Conservation (phyloP, 2,888 invertebrate species). For the Xylocampa areola region DNA sequence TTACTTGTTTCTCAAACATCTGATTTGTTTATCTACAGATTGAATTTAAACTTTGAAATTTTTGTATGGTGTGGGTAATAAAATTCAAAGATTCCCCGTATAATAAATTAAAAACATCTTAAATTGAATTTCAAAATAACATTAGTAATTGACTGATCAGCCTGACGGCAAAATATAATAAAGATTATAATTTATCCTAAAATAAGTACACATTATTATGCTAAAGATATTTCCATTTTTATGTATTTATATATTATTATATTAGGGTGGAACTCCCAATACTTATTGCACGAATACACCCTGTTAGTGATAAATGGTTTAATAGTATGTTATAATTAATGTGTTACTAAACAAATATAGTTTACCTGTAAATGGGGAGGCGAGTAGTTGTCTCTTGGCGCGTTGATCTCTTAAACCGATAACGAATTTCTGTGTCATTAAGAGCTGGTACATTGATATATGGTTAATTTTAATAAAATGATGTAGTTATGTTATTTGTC, state of each 20-base stretch:
- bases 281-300: constrained; percentile 26
- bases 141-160: no score
- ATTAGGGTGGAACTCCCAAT: background rate
- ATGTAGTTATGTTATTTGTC: background rate
- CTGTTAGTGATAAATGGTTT: constrained; percentile 51
- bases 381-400: constrained; percentile 54
- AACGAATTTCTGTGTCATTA: constrained; percentile 58
- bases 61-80: no score
- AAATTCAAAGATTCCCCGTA: no score
- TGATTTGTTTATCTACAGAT: no score
- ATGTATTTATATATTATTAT: background rate
- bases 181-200: no score
- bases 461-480: constrained; percentile 13
- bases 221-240: no score
- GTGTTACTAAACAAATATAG: constrained; percentile 47
- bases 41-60: no score
- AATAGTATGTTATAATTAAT: constrained; percentile 50
- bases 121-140: no score
- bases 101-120: no score
- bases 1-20: no score
- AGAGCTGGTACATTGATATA: constrained; percentile 17
- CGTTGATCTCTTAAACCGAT: constrained; percentile 72
- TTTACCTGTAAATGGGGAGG: constrained; percentile 58
- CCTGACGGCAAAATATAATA: no score
- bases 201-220: no score